Percentiles rank a stretch among this genome's conserved stretches.
Evolutionary conservation across 2,888 invertebrate species (phyloP).

Genomic region (Meiosimyza decipiens): DNA sequence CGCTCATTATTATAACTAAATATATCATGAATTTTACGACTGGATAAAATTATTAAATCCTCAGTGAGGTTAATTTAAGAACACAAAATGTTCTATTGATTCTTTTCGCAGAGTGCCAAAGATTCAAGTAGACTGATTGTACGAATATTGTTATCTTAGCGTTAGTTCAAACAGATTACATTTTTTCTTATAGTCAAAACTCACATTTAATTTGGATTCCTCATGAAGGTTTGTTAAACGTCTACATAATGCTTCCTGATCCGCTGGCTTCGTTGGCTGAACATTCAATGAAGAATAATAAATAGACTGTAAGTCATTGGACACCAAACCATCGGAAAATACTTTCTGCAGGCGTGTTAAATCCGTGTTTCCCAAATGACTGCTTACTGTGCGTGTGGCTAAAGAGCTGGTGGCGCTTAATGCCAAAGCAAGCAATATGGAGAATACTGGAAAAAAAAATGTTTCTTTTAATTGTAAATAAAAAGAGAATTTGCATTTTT

Average conservation of each 20-base stretch:
- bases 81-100: no score
- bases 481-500: no score
- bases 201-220: conserved; percentile 69
- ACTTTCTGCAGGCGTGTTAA: conserved; percentile 63
- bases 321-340: conserved; percentile 67
- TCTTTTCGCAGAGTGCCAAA: no score
- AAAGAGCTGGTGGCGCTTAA: conserved; percentile 41
- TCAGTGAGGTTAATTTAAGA: no score
- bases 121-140: neutral
- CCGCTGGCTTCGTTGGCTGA: conserved; percentile 73
- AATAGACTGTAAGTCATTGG: conserved; percentile 74
- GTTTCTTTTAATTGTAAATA: neutral
- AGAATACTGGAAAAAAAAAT: neutral
- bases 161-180: no score
- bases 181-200: conserved; percentile 35
- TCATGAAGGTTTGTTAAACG: conserved; percentile 53
- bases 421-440: conserved; percentile 41
- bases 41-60: no score
- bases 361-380: conserved; percentile 60
- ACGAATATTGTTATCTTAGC: neutral
- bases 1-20: no score
- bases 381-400: conserved; percentile 59
- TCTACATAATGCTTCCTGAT: conserved; percentile 70
- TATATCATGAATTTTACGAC: no score
- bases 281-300: conserved; percentile 82